Conservation (phyloP, 2,888 invertebrate genomes). For the Diarsia dahlii region DNA sequence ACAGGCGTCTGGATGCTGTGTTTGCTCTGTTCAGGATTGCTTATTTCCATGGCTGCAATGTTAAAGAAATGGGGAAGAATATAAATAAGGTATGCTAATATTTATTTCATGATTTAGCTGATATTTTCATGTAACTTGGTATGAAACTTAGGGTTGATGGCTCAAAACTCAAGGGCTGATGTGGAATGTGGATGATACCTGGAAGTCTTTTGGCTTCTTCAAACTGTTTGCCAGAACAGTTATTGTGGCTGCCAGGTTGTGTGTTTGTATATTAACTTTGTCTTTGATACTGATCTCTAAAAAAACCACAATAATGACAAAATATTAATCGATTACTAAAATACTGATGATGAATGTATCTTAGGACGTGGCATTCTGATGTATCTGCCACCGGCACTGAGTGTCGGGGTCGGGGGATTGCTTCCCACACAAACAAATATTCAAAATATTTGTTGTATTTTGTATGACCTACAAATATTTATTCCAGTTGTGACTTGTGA, state of each 20-base stretch:
- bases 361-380: too few relatives aligned
- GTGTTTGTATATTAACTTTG: too few relatives aligned
- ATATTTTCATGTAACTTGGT: neutral
- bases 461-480: neutral
- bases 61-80: constrained; percentile 90
- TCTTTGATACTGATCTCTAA: neutral
- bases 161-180: neutral
- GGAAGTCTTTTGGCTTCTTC: neutral
- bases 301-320: neutral
- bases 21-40: constrained; percentile 91
- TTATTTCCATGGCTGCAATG: constrained; percentile 91
- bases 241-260: neutral
- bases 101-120: neutral
- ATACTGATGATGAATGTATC: too few relatives aligned
- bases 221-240: neutral
- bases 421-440: neutral
- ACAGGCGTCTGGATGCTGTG: constrained; percentile 89
- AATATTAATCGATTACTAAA: neutral
- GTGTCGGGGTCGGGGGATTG: too few relatives aligned
- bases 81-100: constrained; percentile 86
- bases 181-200: neutral
- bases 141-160: neutral
- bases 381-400: too few relatives aligned
- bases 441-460: neutral
- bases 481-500: neutral